These are phyloP conservation scores for Pseudorasbora parva DNA, from an alignment of 2,113 vertebrate species.

Conservation along the genomic window DNA sequence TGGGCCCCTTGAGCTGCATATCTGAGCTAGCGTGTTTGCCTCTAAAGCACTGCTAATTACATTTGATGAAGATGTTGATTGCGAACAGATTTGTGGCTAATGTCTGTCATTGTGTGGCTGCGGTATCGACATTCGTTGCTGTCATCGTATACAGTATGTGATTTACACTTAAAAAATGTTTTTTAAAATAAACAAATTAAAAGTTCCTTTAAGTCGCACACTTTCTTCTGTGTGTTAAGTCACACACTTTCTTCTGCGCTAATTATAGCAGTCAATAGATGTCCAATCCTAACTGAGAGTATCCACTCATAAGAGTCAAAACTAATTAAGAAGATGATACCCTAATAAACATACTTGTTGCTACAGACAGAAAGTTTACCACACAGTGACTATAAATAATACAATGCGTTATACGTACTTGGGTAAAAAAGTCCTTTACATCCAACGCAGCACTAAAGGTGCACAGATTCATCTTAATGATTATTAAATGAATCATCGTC, in stretches of 20 bases:
- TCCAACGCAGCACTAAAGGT: neutral
- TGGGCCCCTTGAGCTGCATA: constrained; percentile 20
- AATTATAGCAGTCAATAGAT: constrained; percentile 40
- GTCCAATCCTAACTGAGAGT: neutral
- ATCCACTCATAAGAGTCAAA: constrained; percentile 47
- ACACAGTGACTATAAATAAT: neutral
- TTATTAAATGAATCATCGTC: constrained; percentile 28
- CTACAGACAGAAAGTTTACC: neutral
- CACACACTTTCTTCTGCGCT: neutral
- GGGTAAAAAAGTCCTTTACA: neutral
- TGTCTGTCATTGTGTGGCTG: constrained; percentile 35
- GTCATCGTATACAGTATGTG: constrained; percentile 14
- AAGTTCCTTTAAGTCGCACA: neutral
- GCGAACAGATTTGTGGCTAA: constrained; percentile 37
- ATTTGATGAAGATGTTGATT: constrained; percentile 45
- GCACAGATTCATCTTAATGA: neutral
- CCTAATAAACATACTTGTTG: neutral
- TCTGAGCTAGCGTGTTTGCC: constrained; percentile 28
- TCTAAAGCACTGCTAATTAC: constrained; percentile 41
- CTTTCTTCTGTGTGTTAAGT: neutral
- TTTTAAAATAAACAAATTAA: neutral
- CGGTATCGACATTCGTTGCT: neutral
- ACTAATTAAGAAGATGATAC: constrained; percentile 9
- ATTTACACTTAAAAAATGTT: constrained; percentile 14
- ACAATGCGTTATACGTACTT: neutral